Evolutionary conservation across 2,113 vertebrate genomes (phyloP).

Genomic region (Nematolebias whitei): DNA sequence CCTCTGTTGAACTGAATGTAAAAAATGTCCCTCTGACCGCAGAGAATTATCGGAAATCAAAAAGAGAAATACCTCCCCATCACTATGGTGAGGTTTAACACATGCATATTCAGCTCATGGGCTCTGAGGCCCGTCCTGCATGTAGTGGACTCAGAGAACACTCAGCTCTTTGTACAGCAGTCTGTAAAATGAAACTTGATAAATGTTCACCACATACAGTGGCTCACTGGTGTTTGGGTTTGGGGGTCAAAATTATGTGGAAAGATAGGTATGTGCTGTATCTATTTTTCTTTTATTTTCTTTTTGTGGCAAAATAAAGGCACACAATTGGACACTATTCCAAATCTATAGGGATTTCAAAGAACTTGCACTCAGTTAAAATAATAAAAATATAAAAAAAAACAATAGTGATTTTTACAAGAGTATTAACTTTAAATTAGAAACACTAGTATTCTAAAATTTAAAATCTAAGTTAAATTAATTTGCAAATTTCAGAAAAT

Average conservation of each 20-base stretch:
- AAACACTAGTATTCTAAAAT: background rate
- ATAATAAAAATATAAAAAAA: background rate
- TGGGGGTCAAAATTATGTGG: conserved; percentile 50
- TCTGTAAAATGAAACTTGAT: conserved; percentile 66
- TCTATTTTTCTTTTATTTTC: background rate
- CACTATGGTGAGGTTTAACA: conserved; percentile 43
- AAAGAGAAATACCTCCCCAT: conserved; percentile 48
- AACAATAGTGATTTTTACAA: background rate
- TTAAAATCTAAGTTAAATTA: too few relatives aligned
- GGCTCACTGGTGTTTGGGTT: conserved; percentile 43
- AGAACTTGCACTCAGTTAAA: background rate
- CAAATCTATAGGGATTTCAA: conserved; percentile 8
- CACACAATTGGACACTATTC: conserved; percentile 19
- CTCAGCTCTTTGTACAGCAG: conserved; percentile 60
- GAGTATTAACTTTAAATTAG: background rate
- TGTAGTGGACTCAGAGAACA: conserved; percentile 56
- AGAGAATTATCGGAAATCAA: conserved; percentile 38
- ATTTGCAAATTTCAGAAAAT: conserved; percentile 4
- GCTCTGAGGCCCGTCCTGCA: conserved; percentile 52
- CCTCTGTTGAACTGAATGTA: conserved; percentile 25
- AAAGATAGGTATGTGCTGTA: conserved; percentile 50
- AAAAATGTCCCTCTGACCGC: conserved; percentile 41
- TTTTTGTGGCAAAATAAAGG: conserved; percentile 28
- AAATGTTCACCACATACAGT: conserved; percentile 63
- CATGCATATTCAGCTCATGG: conserved; percentile 63